Percentiles rank a stretch among this genome's conserved stretches.
Conservation (phyloP, 2,888 invertebrate species). For the Zele albiditarsus region DNA sequence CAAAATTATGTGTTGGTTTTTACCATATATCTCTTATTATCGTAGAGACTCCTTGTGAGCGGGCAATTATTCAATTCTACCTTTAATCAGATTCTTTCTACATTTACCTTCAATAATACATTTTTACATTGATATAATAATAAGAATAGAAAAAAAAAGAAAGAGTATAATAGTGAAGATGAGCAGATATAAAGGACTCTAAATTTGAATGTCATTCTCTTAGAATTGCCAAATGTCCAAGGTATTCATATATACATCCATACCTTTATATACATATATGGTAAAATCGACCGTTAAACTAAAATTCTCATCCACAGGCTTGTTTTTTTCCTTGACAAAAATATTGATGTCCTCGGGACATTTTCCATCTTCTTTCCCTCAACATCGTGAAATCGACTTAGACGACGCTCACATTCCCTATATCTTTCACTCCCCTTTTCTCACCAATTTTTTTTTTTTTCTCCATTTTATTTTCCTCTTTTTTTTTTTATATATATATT, state of each 20-base stretch:
- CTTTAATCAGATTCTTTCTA: neutral
- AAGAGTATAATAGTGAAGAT: neutral
- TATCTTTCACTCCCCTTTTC: neutral
- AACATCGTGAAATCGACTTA: neutral
- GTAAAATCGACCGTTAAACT: neutral
- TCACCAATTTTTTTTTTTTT: neutral
- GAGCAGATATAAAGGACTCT: neutral
- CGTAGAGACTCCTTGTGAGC: conserved; percentile 54
- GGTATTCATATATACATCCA: neutral
- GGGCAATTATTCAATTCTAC: neutral
- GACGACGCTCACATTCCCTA: conserved; percentile 49
- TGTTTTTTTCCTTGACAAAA: neutral
- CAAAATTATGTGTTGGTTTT: conserved; percentile 59
- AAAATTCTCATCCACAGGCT: neutral
- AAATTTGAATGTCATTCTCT: neutral
- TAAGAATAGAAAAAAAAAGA: neutral
- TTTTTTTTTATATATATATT: neutral
- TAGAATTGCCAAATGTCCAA: neutral
- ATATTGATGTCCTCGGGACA: conserved; percentile 8
- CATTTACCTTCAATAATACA: neutral
- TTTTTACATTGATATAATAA: neutral
- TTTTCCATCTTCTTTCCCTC: neutral
- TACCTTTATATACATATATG: neutral
- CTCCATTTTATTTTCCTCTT: neutral
- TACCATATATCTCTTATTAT: conserved; percentile 58